Base-by-base conservation (phyloP, 2,888 invertebrate species). In the Malthinus seriepunctatus region DNA sequence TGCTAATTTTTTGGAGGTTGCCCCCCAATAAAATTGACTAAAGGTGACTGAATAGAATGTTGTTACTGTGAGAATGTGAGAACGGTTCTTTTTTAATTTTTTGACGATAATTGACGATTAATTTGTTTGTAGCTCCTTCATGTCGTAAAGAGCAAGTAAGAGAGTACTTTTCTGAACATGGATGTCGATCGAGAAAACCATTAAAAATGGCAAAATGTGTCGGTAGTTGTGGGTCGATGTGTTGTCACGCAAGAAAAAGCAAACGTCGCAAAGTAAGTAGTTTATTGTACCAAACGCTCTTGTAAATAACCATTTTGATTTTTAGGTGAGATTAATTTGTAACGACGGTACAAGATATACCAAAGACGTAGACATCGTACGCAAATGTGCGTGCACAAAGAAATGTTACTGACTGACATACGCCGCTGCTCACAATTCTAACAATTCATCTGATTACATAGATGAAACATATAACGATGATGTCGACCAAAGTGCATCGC, bases 301-400 rank as follows among this genome's bases (percentile, higher is more conserved):
- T 50, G 1, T 10, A 35, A 15, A 48, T n/a, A 9, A 12, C 2
- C 3, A 42, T 12, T 8, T 8, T 42, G 1, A 39, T 35, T 70
- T 79, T 2, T 80, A 91, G 90, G 88, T 92, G 66, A 91, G 95
- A 69, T 86, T 98, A 70, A 88, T 95, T 71, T 98, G 97, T 83
- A 86, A 89, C 66, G 93, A 96, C 77, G 95, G 96, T 65, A 91
- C 91, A 56, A 90, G 93, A 63, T 96, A 94, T 84, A 93, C 94
- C 80, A 95, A 95, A 85, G 94, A 96, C 76, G 89, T 97, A 74
- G 96, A 97, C 76, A 92, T 97, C 78, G 94, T 97, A 76, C 90
- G 96, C 77, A 96, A 96, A 80, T 97, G 97, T 81, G 93, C 94
- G 68, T 97, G 97, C 84, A 90, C 90, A 71, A 92, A 93, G 82